These are phyloP conservation scores for Falco biarmicus DNA, from an alignment of 2,797 vertebrate genomes.

Conservation along the genomic window DNA sequence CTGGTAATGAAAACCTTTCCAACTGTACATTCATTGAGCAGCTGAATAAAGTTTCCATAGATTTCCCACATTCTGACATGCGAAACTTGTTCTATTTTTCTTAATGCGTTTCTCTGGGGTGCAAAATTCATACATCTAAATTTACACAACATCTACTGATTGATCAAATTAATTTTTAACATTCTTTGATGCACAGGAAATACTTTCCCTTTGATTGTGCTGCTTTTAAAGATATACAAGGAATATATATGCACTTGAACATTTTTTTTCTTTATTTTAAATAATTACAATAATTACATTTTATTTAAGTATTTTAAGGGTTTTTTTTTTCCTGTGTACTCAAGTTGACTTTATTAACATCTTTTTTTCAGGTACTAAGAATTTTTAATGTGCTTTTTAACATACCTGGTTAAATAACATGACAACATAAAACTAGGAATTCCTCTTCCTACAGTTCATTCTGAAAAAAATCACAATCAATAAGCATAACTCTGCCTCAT, in stretches of 20 bases:
- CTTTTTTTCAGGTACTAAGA: not conserved
- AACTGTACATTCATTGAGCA: not conserved
- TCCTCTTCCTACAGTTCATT: not conserved
- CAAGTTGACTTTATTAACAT: not conserved
- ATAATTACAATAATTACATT: not conserved
- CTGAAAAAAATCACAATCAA: not conserved
- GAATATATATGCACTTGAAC: not conserved
- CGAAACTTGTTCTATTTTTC: not conserved
- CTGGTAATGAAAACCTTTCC: not conserved
- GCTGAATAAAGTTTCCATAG: not conserved
- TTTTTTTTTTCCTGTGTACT: not conserved
- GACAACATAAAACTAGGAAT: not conserved
- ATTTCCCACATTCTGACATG: not conserved
- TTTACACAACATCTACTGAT: not conserved
- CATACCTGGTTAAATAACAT: not conserved
- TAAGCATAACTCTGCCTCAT: not conserved
- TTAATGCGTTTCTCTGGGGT: not conserved
- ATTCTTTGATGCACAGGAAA: not conserved
- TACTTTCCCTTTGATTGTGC: not conserved
- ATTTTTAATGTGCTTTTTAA: not conserved
- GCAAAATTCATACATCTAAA: not conserved
- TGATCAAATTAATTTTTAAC: not conserved
- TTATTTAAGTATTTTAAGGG: not conserved
- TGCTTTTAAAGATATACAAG: not conserved
- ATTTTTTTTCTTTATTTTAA: not conserved